These are phyloP conservation scores for Zaprionus tsacasi DNA, from an alignment of 1,140 invertebrate genomes.

Conservation along the genomic window DNA sequence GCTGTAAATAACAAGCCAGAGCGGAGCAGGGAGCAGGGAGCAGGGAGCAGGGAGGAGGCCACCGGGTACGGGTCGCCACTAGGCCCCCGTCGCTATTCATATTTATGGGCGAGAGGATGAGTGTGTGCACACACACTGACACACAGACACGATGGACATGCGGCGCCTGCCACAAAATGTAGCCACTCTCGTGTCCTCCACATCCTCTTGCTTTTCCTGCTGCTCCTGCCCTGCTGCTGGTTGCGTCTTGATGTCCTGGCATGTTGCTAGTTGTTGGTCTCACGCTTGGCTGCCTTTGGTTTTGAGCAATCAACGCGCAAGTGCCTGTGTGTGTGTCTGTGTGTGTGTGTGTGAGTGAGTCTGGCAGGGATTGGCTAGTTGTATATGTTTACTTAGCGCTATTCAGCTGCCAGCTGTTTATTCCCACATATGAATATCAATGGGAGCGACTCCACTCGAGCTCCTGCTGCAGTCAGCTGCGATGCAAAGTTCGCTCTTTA, in stretches of 20 bases:
- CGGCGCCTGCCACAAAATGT: slow-evolving; percentile 71
- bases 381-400: slow-evolving; percentile 65
- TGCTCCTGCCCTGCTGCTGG: slow-evolving; percentile 9
- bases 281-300: slow-evolving; percentile 77
- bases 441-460: slow-evolving; percentile 23
- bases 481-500: slow-evolving; percentile 29
- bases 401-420: slow-evolving; percentile 67
- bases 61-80: not conserved
- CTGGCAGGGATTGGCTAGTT: slow-evolving; percentile 28
- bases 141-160: slow-evolving; percentile 52
- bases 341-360: slow-evolving; percentile 24
- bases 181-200: slow-evolving; percentile 46
- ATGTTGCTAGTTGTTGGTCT: slow-evolving; percentile 76
- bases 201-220: not conserved
- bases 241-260: slow-evolving; percentile 33
- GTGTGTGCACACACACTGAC: slow-evolving; percentile 30
- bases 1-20: slow-evolving; percentile 76
- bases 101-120: slow-evolving; percentile 60
- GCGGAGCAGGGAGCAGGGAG: slow-evolving; percentile 18
- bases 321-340: slow-evolving; percentile 23
- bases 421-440: slow-evolving; percentile 65
- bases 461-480: slow-evolving; percentile 30
- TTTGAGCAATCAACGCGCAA: slow-evolving; percentile 75
- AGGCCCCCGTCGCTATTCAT: slow-evolving; percentile 52
- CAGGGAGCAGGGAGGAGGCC: slow-evolving; percentile 1